Conservation (phyloP, 2,113 vertebrate genomes). For the Isurus oxyrinchus region DNA sequence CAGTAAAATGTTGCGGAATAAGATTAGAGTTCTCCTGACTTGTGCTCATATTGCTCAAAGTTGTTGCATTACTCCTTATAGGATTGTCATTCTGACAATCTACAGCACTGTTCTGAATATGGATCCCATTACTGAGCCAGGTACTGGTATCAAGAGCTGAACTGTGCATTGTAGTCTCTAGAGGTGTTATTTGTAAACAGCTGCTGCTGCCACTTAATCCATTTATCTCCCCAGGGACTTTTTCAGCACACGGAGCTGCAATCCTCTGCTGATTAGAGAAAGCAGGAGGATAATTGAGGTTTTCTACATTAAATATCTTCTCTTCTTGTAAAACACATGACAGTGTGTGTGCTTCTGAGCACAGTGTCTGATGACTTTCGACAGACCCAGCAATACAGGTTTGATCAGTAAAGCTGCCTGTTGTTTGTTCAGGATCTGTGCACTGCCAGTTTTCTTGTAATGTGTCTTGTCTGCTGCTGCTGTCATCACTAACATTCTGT, state of each 20-base stretch:
- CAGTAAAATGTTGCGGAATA: background rate
- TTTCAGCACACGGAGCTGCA: background rate
- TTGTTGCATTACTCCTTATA: background rate
- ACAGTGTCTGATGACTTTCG: background rate
- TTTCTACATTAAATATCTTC: background rate
- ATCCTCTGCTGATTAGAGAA: background rate
- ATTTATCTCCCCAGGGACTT: background rate
- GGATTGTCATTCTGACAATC: background rate
- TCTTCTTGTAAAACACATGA: conserved; percentile 40
- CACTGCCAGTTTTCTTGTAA: conserved; percentile 6
- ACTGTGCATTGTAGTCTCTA: background rate
- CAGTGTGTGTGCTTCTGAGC: conserved; percentile 38
- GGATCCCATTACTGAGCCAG: background rate
- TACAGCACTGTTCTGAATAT: background rate
- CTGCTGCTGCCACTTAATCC: background rate
- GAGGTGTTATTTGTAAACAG: background rate
- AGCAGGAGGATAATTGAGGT: conserved; percentile 39
- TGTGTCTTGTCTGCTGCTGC: conserved; percentile 39
- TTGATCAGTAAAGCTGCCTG: conserved; percentile 8
- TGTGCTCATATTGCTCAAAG: background rate
- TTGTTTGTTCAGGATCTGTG: conserved; percentile 40
- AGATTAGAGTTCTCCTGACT: background rate
- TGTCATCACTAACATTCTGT: conserved; percentile 36
- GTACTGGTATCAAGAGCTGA: background rate
- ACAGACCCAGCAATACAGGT: background rate